Evolutionary conservation across 2,888 invertebrate species (phyloP), one percentile per base, ranked within the genome.

Genomic region (Neocrepidodera transversa): DNA sequence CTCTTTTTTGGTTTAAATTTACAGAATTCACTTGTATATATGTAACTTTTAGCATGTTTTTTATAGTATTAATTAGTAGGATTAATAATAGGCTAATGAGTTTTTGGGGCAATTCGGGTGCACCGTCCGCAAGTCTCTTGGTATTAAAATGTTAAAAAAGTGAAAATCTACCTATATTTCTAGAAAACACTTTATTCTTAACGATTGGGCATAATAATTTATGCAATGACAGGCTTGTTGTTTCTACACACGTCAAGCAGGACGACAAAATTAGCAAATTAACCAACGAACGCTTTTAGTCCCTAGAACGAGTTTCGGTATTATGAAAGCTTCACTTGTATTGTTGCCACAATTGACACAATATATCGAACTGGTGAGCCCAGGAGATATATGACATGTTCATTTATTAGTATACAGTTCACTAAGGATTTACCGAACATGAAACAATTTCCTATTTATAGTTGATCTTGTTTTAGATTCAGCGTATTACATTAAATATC

Each of bases 261-360:
- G 13, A 32, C 32, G 11, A 45, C 26, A 8, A 45, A 26, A 26
- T 28, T 23, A 20, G 3, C n/a, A n/a, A 14, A 26, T 13, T 36
- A 26, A 42, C 20, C 7, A 42, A 45, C 45, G 45, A 45, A 45
- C 14, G 14, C 1, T 45, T 45, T 45, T 13, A 45, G 28, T 45
- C 26, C 6, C 26, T 14, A 26, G 45, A 28, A 26, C 13, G 8
- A 26, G 45, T 45, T n/a, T 20, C 13, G 42, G 2, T 42, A 42
- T 16, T 2, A 20, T 13, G 42, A 40, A 40, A 17, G 17, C 40
- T 40, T 17, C 16, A 8, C 17, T 40, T 17, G 18, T 40, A 40
- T 42, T 16, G 3, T 36, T 28, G 28, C 28, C 10, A 13, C 26
- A 5, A 26, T 45, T 45, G 45, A 45, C 45, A 45, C 13, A 14